Conservation (phyloP, 2,797 vertebrate species). For the Hydrolagus colliei region DNA sequence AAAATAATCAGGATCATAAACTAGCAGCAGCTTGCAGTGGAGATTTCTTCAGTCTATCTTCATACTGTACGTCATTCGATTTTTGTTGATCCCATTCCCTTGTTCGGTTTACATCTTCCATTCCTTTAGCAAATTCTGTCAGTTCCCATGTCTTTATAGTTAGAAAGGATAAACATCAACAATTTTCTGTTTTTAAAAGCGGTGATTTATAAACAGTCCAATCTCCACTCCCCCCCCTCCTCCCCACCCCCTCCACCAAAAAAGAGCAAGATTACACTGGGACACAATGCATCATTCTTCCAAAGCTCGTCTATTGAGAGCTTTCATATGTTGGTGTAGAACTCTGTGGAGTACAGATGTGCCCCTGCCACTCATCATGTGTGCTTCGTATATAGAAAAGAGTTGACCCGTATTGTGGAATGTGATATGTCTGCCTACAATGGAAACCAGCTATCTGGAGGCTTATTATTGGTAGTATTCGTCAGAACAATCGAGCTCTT, state of each 20-base stretch:
- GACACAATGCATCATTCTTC: neutral
- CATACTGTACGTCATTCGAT: neutral
- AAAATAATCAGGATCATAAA: conserved; percentile 3
- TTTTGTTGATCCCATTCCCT: conserved; percentile 31
- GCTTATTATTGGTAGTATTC: neutral
- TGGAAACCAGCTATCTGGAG: neutral
- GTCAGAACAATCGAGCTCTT: neutral
- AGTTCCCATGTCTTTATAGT: conserved; percentile 26
- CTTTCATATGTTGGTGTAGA: neutral
- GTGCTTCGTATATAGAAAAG: neutral
- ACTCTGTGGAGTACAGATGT: neutral
- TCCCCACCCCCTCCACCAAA: too few species aligned
- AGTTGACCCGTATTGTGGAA: neutral
- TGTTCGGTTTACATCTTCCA: conserved; percentile 28
- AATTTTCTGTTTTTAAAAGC: conserved; percentile 28
- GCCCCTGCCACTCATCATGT: neutral
- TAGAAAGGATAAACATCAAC: conserved; percentile 30
- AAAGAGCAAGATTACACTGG: conserved; percentile 12
- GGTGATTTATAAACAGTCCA: conserved; percentile 23
- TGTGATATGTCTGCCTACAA: neutral
- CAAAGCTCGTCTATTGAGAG: neutral
- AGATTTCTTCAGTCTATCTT: conserved; percentile 5
- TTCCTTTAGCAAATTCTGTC: conserved; percentile 25
- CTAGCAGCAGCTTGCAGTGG: neutral
- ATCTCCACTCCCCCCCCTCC: too few species aligned